A percentile compares a stretch with the other conserved stretches of the same genome.
phyloP scores from a whole-genome alignment of 2,113 vertebrate species.

The Hoplias malabaricus region DNA sequence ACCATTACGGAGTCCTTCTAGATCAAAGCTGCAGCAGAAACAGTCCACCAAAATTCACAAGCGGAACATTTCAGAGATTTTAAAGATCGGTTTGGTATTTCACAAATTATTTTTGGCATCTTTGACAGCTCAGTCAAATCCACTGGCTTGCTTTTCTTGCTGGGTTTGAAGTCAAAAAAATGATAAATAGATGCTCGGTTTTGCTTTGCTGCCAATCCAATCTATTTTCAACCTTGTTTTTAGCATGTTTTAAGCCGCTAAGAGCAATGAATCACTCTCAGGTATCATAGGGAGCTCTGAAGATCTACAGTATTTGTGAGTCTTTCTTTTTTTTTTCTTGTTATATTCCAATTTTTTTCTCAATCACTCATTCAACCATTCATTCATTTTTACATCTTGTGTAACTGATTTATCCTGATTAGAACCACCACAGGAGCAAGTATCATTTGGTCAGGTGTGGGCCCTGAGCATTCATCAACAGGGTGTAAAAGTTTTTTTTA shows the following conservation, averaged over 20 bases:
- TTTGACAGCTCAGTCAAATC: background rate
- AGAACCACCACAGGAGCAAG: too few relatives aligned
- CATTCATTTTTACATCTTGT: too few relatives aligned
- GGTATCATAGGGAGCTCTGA: conserved; percentile 1
- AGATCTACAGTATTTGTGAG: background rate
- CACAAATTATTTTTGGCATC: background rate
- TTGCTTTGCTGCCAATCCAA: background rate
- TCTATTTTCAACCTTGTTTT: conserved; percentile 1
- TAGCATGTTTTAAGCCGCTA: background rate
- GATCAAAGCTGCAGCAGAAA: background rate
- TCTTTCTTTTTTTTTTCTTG: too few relatives aligned
- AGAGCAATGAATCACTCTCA: conserved; percentile 16
- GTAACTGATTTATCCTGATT: too few relatives aligned
- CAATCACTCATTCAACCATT: too few relatives aligned
- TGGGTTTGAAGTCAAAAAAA: background rate
- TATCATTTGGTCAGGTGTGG: too few relatives aligned
- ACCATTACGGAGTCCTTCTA: background rate
- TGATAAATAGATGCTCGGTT: conserved; percentile 22
- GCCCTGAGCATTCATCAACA: too few relatives aligned
- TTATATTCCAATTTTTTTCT: too few relatives aligned
- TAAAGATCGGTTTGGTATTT: background rate
- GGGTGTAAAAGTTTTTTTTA: too few relatives aligned
- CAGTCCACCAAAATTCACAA: background rate
- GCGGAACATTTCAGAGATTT: background rate
- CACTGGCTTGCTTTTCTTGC: background rate